Percentiles rank a stretch among this genome's conserved stretches.
Evolutionary conservation across 2,888 invertebrate species (phyloP).

Genomic region (Dryobotodes eremita): DNA sequence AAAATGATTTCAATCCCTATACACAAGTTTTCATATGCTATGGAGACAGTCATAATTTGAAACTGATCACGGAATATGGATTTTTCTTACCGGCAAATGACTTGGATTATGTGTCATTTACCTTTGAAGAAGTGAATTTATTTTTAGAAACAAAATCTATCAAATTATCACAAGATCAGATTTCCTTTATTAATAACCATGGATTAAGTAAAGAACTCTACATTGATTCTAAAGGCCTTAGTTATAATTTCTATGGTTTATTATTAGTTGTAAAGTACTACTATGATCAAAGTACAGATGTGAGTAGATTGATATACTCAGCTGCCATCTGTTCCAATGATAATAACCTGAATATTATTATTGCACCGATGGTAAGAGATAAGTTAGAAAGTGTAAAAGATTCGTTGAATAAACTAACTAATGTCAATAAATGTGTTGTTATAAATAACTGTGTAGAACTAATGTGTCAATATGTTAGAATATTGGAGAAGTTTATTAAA

Average conservation of each 20-base stretch:
- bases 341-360: constrained; percentile 81
- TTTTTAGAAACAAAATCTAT: constrained; percentile 81
- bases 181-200: constrained; percentile 92
- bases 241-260: constrained; percentile 92
- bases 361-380: constrained; percentile 81
- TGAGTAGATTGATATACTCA: constrained; percentile 86
- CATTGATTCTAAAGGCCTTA: constrained; percentile 91
- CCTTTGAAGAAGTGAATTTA: constrained; percentile 88
- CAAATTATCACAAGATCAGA: constrained; percentile 90
- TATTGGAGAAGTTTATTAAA: constrained; percentile 89
- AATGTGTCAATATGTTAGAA: constrained; percentile 86
- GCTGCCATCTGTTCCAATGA: constrained; percentile 85
- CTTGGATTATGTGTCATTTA: constrained; percentile 92
- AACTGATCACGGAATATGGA: constrained; percentile 96
- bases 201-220: constrained; percentile 92
- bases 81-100: constrained; percentile 94
- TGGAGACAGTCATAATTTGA: constrained; percentile 95
- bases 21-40: constrained; percentile 97
- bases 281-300: constrained; percentile 82
- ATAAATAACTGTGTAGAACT: constrained; percentile 86
- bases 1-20: constrained; percentile 90
- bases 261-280: constrained; percentile 87
- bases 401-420: constrained; percentile 78
- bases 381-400: constrained; percentile 78
- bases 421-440: constrained; percentile 77